phyloP scores from a whole-genome alignment of 2,797 vertebrate species.

The Morus bassanus region DNA sequence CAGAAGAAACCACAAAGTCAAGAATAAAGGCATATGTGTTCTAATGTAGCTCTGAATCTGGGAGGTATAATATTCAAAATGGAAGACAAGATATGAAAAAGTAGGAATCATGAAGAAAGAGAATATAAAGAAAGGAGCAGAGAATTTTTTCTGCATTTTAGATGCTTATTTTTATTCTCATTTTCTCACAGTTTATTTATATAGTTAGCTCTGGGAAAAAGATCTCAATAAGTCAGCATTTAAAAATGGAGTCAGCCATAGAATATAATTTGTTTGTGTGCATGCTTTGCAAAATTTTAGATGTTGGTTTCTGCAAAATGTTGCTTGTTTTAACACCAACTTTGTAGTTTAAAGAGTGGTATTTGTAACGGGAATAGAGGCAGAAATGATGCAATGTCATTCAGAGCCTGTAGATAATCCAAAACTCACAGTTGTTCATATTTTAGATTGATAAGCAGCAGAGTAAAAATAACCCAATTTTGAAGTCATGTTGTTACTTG shows the following conservation, averaged over 20 bases:
- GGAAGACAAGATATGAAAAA: neutral
- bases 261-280: neutral
- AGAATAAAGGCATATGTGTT: neutral
- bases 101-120: neutral
- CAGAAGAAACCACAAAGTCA: neutral
- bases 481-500: neutral
- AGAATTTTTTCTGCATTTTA: neutral
- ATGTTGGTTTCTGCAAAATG: neutral
- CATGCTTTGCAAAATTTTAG: neutral
- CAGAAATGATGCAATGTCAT: neutral
- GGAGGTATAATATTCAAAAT: neutral
- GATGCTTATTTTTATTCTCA: neutral
- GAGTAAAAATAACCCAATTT: neutral
- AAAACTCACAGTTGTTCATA: neutral
- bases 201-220: neutral
- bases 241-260: neutral
- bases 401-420: neutral
- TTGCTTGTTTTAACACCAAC: neutral
- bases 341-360: neutral
- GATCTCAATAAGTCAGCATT: neutral
- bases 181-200: constrained; percentile 4
- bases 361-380: neutral
- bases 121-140: neutral
- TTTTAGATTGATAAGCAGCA: neutral
- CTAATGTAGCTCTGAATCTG: neutral